A percentile compares a stretch with the other conserved stretches of the same genome.
phyloP scores from a whole-genome alignment of 2,888 invertebrate species.

The Petrolisthes manimaculis region DNA sequence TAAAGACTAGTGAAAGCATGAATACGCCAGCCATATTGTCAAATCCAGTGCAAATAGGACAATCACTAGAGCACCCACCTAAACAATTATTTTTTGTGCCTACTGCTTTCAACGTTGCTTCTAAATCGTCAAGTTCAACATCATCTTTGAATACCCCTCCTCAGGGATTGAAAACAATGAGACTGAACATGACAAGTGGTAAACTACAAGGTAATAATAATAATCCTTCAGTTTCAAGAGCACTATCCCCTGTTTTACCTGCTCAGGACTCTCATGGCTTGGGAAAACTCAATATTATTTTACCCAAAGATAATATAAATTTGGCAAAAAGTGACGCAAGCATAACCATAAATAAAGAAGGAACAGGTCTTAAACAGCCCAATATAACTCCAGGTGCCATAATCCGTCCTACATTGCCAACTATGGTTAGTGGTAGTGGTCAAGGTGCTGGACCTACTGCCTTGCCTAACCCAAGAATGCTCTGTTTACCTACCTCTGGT shows the following conservation, averaged over 20 bases:
- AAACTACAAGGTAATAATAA: constrained; percentile 7
- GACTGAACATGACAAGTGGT: constrained; percentile 42
- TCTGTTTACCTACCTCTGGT: constrained; percentile 34
- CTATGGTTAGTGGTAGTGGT: not conserved
- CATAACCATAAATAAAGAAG: not conserved
- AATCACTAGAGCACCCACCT: not conserved
- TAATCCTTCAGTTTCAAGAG: not conserved
- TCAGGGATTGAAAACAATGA: constrained; percentile 41
- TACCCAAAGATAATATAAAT: not conserved
- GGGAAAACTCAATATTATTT: constrained; percentile 3
- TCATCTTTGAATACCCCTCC: not conserved
- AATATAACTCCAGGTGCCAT: not conserved
- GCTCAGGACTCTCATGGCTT: not conserved
- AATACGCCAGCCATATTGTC: not conserved
- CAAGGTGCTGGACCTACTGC: not conserved
- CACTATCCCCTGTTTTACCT: not conserved
- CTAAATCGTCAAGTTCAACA: constrained; percentile 12
- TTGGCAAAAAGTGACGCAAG: not conserved
- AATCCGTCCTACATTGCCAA: not conserved
- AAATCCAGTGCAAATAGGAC: not conserved
- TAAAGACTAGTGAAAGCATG: not conserved
- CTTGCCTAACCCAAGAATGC: constrained; percentile 17
- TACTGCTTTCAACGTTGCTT: constrained; percentile 8
- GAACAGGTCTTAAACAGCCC: too few species aligned
- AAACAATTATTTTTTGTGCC: constrained; percentile 36